phyloP scores from a whole-genome alignment of 2,888 invertebrate species.

The Tetragnatha montana region DNA sequence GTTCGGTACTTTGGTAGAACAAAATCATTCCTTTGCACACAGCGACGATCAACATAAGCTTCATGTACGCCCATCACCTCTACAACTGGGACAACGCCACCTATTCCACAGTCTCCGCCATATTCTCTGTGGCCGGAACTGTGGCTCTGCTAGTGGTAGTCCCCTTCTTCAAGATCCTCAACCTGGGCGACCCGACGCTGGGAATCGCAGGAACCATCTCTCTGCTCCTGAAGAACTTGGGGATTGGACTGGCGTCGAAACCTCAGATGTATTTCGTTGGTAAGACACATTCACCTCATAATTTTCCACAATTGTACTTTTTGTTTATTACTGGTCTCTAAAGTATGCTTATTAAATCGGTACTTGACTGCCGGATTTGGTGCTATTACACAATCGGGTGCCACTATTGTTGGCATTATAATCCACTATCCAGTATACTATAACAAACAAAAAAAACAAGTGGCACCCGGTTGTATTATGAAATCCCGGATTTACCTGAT shows the following conservation, averaged over 20 bases:
- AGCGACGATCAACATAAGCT: slow-evolving; percentile 17
- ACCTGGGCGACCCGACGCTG: slow-evolving; percentile 20
- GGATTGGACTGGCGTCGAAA: slow-evolving; percentile 3
- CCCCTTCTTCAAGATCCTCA: slow-evolving; percentile 19
- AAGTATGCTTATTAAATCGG: background rate
- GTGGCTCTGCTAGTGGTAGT: background rate
- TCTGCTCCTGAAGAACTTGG: slow-evolving; percentile 8
- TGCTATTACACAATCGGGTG: no score
- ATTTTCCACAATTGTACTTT: background rate
- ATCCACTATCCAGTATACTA: no score
- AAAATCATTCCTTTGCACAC: background rate
- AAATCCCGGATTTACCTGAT: no score
- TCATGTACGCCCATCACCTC: slow-evolving; percentile 20
- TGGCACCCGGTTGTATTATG: no score
- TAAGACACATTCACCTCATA: background rate
- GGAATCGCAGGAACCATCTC: slow-evolving; percentile 26
- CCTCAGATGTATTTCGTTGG: slow-evolving; percentile 14
- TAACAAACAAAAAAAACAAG: no score
- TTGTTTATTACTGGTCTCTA: background rate
- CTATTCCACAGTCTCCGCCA: slow-evolving; percentile 14
- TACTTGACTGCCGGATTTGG: background rate
- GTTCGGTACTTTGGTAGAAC: background rate
- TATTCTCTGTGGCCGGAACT: slow-evolving; percentile 12
- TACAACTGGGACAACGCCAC: slow-evolving; percentile 33
- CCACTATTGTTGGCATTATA: no score